These are phyloP conservation scores for Choristoneura fumiferana DNA, from an alignment of 1,140 invertebrate species.

Conservation along the genomic window DNA sequence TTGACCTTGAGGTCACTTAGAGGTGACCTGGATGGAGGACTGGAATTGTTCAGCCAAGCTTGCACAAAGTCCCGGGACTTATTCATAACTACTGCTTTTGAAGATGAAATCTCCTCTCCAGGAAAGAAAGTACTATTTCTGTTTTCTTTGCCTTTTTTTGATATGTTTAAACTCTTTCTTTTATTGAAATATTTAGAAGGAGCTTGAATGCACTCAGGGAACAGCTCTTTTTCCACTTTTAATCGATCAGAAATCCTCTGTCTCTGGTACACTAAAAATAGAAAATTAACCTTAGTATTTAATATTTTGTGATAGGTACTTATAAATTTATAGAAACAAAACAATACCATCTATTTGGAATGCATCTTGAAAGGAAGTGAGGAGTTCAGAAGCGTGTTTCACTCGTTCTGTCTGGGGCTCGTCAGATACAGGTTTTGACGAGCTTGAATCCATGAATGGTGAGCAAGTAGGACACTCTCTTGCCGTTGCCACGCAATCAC, in stretches of 20 bases:
- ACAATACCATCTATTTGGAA: slow-evolving; percentile 56
- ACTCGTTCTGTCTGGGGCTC: slow-evolving; percentile 34
- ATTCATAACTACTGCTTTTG: slow-evolving; percentile 44
- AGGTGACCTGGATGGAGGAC: slow-evolving; percentile 38
- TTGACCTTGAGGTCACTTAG: slow-evolving; percentile 54
- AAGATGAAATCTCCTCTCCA: slow-evolving; percentile 43
- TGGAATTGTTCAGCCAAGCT: slow-evolving; percentile 48
- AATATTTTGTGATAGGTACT: no score
- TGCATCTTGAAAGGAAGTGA: slow-evolving; percentile 45
- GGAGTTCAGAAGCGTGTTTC: slow-evolving; percentile 40
- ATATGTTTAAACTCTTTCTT: slow-evolving; percentile 42
- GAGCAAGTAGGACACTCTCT: slow-evolving; percentile 48
- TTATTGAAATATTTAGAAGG: slow-evolving; percentile 60
- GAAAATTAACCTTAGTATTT: slow-evolving; percentile 4
- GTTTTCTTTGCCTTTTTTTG: slow-evolving; percentile 47
- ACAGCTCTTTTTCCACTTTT: slow-evolving; percentile 60
- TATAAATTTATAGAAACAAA: not conserved
- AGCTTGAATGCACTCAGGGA: slow-evolving; percentile 68
- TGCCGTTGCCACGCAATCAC: slow-evolving; percentile 37
- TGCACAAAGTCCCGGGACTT: slow-evolving; percentile 50
- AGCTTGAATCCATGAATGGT: slow-evolving; percentile 20
- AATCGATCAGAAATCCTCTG: slow-evolving; percentile 56
- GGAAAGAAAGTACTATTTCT: slow-evolving; percentile 26
- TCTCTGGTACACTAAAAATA: slow-evolving; percentile 53
- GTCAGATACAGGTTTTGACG: slow-evolving; percentile 28